Base-by-base conservation (phyloP, 2,113 vertebrate species). In the Melanostigma gelatinosum region DNA sequence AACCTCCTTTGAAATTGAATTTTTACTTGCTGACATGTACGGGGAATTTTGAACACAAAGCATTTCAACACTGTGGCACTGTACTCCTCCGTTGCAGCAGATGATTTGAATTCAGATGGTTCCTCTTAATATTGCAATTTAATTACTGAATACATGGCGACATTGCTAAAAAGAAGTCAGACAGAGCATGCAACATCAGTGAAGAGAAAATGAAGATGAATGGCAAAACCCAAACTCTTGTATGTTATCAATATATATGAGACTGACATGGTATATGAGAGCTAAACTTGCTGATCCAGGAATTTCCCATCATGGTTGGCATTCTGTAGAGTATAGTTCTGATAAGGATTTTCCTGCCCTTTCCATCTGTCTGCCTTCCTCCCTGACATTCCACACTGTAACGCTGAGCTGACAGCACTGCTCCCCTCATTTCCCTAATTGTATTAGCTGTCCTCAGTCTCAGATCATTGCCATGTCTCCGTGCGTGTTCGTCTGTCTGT, bases 361-460 rank as follows among this genome's bases (percentile, higher is more conserved):
- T 72, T 70, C n/a, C 34, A 36, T 24, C 63, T 63, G 24, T 40
- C 84, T 64, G 38, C 15, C 58, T 42, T 69, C 50, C 27, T 64
- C 68, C 16, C 69, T 73, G 44, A 65, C 55, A 72, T 36, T 54
- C 63, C 48, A 66, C 60, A 24, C 34, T 70, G 76, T 85, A 83
- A 77, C 1, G 2, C 70, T 67, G 70, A 75, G 77, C 42, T 79
- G 55, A 10, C 75, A 67, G 54, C 65, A 29, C 72, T 60, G 54
- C 60, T 75, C 32, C 61, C 50, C 24, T 77, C 68, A 80, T 87
- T 80, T 64, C 52, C 1, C 24, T 80, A 44, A 80, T 89, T 86
- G 84, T 77, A 77, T 80, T 66, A 57, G 73, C 81, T 76, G 10
- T 75, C 85, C 60, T 71, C 75, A 62, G 74, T 73, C 72, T 82